Conservation (phyloP, 2,113 vertebrate species). For the Procapra przewalskii region DNA sequence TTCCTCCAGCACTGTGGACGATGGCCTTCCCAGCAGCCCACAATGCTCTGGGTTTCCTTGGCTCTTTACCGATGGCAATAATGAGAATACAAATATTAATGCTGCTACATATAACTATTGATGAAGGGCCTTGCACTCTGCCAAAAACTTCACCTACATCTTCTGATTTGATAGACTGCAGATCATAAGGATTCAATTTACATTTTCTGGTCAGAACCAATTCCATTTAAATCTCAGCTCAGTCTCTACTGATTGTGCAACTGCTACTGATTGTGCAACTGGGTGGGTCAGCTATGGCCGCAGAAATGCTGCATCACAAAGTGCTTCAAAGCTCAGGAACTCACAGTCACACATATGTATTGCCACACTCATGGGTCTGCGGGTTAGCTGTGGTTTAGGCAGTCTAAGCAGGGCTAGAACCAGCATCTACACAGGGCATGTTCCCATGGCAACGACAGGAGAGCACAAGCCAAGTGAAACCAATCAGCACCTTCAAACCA, state of each 20-base stretch:
- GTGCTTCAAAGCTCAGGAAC: background rate
- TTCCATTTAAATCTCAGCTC: background rate
- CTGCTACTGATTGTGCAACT: background rate
- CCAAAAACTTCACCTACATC: background rate
- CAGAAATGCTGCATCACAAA: background rate
- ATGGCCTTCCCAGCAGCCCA: background rate
- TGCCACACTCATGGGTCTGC: accelerated
- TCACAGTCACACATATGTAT: too few species aligned
- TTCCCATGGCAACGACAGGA: background rate
- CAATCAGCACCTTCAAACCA: background rate
- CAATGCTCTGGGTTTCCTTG: background rate
- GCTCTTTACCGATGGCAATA: background rate
- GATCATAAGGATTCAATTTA: background rate
- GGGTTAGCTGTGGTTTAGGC: background rate
- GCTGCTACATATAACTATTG: too few species aligned
- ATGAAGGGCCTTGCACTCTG: background rate
- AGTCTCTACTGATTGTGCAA: background rate
- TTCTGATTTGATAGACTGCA: background rate
- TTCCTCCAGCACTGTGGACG: accelerated
- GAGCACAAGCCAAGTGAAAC: background rate
- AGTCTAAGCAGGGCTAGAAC: background rate
- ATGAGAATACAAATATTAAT: background rate
- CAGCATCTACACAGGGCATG: background rate
- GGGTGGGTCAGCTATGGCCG: background rate
- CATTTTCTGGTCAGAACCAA: background rate